Evolutionary conservation across 1,140 invertebrate genomes (phyloP).

Genomic region (Tetramorium parvispinum): DNA sequence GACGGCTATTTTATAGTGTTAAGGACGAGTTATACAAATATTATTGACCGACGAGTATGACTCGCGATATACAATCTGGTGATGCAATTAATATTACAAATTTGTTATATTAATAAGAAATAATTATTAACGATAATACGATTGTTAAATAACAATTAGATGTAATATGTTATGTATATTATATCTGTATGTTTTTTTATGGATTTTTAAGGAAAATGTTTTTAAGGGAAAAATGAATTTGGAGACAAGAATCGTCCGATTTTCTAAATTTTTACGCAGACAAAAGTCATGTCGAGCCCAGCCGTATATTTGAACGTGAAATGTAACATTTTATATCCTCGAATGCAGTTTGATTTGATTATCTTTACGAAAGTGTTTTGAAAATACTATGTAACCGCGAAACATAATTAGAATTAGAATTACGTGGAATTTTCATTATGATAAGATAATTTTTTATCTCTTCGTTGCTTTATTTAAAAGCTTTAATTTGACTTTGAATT

Average conservation of each 20-base stretch:
- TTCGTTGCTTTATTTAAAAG: background rate
- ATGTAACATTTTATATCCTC: background rate
- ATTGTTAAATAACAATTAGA: slow-evolving; percentile 5
- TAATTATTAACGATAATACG: slow-evolving; percentile 5
- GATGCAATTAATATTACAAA: slow-evolving; percentile 4
- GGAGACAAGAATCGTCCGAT: background rate
- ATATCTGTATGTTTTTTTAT: background rate
- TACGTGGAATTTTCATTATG: background rate
- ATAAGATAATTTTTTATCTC: background rate
- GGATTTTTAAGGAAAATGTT: slow-evolving; percentile 6
- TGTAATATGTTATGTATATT: slow-evolving; percentile 12
- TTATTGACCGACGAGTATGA: slow-evolving; percentile 37
- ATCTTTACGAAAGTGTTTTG: background rate
- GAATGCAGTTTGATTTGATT: background rate
- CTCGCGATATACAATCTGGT: slow-evolving; percentile 44
- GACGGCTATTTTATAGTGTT: background rate
- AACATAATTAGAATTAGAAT: background rate
- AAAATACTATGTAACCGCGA: background rate
- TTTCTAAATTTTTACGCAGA: slow-evolving; percentile 14
- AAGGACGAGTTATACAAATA: slow-evolving; percentile 30
- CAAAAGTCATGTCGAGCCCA: background rate
- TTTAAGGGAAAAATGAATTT: background rate
- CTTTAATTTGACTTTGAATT: background rate
- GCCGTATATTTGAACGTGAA: background rate
- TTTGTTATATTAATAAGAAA: slow-evolving; percentile 1